Evolutionary conservation across 2,113 vertebrate species (phyloP).

Genomic region (Gila orcuttii): DNA sequence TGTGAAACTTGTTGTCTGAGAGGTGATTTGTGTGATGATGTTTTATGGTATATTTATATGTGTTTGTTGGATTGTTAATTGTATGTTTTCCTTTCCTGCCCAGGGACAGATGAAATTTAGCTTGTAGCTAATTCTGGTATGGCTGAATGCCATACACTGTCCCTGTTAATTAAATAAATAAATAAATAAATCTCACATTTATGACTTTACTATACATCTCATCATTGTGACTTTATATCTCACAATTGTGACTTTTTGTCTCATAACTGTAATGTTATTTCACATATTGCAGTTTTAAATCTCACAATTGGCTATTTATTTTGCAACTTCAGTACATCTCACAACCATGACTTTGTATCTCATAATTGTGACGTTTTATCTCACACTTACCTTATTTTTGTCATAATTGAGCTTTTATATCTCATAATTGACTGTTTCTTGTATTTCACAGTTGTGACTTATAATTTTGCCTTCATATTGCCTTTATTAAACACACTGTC

Average conservation of each 20-base stretch:
- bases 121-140: too few relatives aligned
- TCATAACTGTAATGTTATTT: neutral
- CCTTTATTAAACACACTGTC: neutral
- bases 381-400: neutral
- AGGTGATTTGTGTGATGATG: too few relatives aligned
- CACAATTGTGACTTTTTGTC: neutral
- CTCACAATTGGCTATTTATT: neutral
- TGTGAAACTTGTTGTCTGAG: too few relatives aligned
- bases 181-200: too few relatives aligned
- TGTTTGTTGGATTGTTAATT: too few relatives aligned
- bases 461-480: neutral
- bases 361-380: neutral
- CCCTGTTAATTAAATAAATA: too few relatives aligned
- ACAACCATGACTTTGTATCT: neutral
- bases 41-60: too few relatives aligned
- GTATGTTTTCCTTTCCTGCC: too few relatives aligned
- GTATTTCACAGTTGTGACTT: neutral
- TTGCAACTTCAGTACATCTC: neutral
- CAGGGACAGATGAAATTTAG: too few relatives aligned
- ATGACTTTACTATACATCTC: too few relatives aligned
- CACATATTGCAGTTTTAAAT: neutral
- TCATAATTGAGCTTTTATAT: neutral
- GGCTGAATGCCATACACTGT: too few relatives aligned
- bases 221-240: too few relatives aligned
- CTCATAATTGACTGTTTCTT: neutral